Base-by-base conservation (phyloP, 2,797 vertebrate genomes). In the Buphagus erythrorhynchus region DNA sequence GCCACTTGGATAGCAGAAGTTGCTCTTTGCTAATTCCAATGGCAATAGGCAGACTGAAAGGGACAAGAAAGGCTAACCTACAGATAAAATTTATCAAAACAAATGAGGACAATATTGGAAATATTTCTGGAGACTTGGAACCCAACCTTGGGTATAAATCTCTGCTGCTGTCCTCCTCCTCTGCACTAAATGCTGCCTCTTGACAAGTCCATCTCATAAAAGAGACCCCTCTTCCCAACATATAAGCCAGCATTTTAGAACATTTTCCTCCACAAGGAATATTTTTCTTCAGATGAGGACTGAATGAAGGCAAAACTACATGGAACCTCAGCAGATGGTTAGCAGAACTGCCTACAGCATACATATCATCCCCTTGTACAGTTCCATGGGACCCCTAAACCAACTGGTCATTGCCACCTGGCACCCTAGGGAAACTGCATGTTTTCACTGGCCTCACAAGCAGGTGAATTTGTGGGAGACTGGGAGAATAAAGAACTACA, bases 311-410 rank as follows among this genome's bases (percentile, higher is more conserved):
- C 22, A 55, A 73, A 68, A 40, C 55, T 61, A 16, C 46, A 31
- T 43, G 25, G n/a, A 40, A 85, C 36, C 21, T 69, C 61, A 81
- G 42, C 21, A 57, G 13, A n/a, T 5, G 19, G 31, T 51, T 51
- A 73, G 45, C 9, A 59, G 43, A 90, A 42, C 42, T 61, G 28
- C 24, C 46, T 68, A 55, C 19, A 68, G 61, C 36, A 40, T 9
- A 18, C 1, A 1, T 51, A 35, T 46, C 16, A 29, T 35, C n/a
- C 62, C 42, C 36, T 24, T 0, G 0, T 22, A 24, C 8, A n/a
- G 51, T 46, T 84, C 25, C 16, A 11, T 20, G 15, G 40, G 21
- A 43, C 21, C 28, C 15, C 33, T 52, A n/a, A 89, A 78, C 18
- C 38, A 21, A 14, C 16, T 63, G 43, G 26, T 16, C 18, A 5